phyloP scores from a whole-genome alignment of 2,113 vertebrate genomes.

The Pangasianodon gigas region DNA sequence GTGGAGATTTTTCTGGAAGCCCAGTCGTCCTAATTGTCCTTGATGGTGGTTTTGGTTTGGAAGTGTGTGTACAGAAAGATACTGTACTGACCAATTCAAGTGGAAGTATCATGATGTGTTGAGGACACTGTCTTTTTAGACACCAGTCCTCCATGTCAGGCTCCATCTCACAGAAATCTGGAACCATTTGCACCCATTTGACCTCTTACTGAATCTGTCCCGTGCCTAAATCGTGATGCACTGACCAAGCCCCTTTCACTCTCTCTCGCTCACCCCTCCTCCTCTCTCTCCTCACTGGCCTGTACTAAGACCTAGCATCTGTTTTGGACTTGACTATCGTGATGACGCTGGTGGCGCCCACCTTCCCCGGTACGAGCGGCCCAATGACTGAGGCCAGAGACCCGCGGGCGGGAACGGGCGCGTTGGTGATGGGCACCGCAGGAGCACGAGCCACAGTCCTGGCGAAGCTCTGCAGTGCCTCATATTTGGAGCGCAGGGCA shows the following conservation, averaged over 20 bases:
- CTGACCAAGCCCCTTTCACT: conserved; percentile 45
- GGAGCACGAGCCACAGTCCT: conserved; percentile 94
- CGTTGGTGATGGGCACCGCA: conserved; percentile 79
- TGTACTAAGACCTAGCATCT: conserved; percentile 88
- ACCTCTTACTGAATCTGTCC: conserved; percentile 19
- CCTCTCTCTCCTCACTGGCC: conserved; percentile 46
- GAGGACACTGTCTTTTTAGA: conserved; percentile 22
- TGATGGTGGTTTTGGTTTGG: conserved; percentile 29
- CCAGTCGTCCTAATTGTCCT: conserved; percentile 26
- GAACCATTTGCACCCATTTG: conserved; percentile 16
- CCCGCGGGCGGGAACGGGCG: conserved; percentile 73
- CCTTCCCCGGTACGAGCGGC: conserved; percentile 91
- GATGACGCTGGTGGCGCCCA: conserved; percentile 95
- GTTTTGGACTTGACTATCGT: conserved; percentile 99
- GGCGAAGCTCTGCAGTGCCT: conserved; percentile 97
- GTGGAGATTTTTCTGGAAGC: conserved; percentile 50
- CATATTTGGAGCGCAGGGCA: conserved; percentile 94
- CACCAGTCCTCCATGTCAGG: conserved; percentile 10
- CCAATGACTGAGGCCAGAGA: conserved; percentile 85
- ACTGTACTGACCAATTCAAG: conserved; percentile 29
- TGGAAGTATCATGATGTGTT: conserved; percentile 23
- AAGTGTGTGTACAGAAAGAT: conserved; percentile 15
- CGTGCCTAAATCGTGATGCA: conserved; percentile 52
- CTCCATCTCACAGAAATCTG: background rate
- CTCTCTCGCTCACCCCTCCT: background rate